These are phyloP conservation scores for Cotesia chilonis DNA, from an alignment of 1,140 invertebrate species.

Conservation along the genomic window DNA sequence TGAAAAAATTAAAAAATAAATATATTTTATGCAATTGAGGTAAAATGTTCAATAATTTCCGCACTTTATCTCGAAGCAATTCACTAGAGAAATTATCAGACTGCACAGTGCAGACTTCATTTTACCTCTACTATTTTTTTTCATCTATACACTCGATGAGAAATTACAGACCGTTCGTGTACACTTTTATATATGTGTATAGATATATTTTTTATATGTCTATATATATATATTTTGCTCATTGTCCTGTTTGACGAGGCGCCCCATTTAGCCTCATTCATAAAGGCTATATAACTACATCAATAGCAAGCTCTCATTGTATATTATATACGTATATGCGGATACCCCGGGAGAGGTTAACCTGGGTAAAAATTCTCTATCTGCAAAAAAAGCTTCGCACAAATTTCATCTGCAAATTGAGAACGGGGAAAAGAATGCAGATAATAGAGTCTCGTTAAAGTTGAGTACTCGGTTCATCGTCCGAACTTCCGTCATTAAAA, in stretches of 20 bases:
- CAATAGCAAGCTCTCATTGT: constrained; percentile 19
- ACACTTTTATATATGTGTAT: neutral
- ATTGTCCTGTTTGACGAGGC: constrained; percentile 29
- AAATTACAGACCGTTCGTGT: constrained; percentile 19
- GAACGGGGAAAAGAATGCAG: constrained; percentile 27
- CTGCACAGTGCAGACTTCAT: neutral
- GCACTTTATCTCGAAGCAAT: constrained; percentile 11
- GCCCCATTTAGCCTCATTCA: constrained; percentile 27
- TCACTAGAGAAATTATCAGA: neutral
- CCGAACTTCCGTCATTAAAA: constrained; percentile 30
- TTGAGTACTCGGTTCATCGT: constrained; percentile 1
- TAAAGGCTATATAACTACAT: constrained; percentile 31
- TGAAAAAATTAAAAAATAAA: too few relatives aligned
- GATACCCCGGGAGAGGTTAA: neutral
- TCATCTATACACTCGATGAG: constrained; percentile 6
- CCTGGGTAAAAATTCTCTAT: neutral
- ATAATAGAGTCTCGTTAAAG: constrained; percentile 31
- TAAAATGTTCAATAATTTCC: constrained; percentile 7
- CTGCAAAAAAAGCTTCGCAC: constrained; percentile 25
- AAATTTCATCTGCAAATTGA: constrained; percentile 36
- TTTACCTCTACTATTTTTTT: constrained; percentile 20
- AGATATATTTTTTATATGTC: constrained; percentile 13
- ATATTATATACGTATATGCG: neutral
- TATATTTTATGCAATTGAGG: constrained; percentile 1
- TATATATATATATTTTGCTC: constrained; percentile 15